phyloP scores from a whole-genome alignment of 2,888 invertebrate genomes.

The Erebia epiphron region DNA sequence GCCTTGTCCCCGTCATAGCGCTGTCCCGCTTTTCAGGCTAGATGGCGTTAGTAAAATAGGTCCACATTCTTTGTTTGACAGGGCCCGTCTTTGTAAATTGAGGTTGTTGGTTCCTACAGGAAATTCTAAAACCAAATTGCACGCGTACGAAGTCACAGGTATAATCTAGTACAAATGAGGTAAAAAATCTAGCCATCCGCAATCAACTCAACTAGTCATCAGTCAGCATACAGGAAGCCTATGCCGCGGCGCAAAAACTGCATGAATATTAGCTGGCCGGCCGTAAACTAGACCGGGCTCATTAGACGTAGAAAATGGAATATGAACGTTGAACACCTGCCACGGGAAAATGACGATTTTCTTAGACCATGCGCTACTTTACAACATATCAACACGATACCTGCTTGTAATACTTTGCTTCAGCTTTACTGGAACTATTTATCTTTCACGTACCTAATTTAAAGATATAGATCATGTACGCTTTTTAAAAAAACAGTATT shows the following conservation, averaged over 20 bases:
- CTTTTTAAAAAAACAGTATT: too few species aligned
- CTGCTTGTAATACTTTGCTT: background rate
- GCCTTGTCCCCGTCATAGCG: too few species aligned
- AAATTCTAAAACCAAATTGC: too few species aligned
- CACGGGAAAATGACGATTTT: slow-evolving; percentile 71
- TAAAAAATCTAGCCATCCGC: slow-evolving; percentile 20
- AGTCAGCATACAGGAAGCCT: slow-evolving; percentile 49
- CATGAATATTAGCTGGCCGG: slow-evolving; percentile 47
- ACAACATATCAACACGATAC: too few species aligned
- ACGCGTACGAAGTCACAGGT: too few species aligned
- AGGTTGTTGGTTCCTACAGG: too few species aligned
- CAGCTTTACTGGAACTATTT: background rate
- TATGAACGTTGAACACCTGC: slow-evolving; percentile 53
- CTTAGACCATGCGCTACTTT: slow-evolving; percentile 42
- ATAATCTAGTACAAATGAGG: background rate
- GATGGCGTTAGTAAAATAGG: too few species aligned
- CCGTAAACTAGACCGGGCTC: slow-evolving; percentile 43
- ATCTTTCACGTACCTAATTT: too few species aligned
- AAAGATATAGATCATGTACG: too few species aligned
- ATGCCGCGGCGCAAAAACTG: slow-evolving; percentile 54
- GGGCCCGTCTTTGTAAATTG: too few species aligned
- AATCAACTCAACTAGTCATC: slow-evolving; percentile 17
- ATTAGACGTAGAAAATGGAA: slow-evolving; percentile 63
- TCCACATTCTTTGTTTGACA: too few species aligned
- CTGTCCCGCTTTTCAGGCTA: too few species aligned